Conservation (phyloP, 2,113 vertebrate species). For the Nettapus auritus region DNA sequence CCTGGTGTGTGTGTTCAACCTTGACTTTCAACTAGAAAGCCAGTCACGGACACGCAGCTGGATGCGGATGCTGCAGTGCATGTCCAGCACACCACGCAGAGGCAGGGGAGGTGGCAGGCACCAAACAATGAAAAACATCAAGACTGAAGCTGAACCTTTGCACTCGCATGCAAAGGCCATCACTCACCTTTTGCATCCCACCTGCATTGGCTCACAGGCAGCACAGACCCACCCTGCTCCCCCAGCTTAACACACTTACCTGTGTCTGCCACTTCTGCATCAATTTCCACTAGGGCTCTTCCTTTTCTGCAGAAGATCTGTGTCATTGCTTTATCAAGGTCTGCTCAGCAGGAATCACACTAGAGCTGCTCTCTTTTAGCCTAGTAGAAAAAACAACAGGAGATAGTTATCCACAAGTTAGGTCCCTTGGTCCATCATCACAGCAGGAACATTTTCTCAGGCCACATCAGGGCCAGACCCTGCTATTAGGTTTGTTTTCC, state of each 20-base stretch:
- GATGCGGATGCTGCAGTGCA: fast-evolving
- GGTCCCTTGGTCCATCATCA: neutral
- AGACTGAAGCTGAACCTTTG: neutral
- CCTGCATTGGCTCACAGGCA: neutral
- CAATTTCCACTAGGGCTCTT: neutral
- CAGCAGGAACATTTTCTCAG: neutral
- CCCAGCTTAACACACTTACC: neutral
- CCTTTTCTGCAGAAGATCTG: neutral
- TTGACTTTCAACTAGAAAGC: neutral
- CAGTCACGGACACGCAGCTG: neutral
- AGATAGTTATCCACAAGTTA: neutral
- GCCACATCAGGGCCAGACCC: neutral
- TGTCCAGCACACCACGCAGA: neutral
- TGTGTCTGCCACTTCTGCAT: neutral
- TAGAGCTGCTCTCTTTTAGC: neutral
- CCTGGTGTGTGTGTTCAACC: neutral
- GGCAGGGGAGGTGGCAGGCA: neutral
- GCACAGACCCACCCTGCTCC: neutral
- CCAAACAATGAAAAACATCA: neutral
- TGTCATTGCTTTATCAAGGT: neutral
- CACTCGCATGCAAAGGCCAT: neutral
- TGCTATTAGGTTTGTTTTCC: neutral
- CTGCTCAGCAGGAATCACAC: neutral
- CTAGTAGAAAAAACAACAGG: neutral
- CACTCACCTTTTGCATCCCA: neutral